A percentile compares a stretch with the other conserved stretches of the same genome.
Conservation (phyloP, 2,113 vertebrate species). For the Pao palembangensis region DNA sequence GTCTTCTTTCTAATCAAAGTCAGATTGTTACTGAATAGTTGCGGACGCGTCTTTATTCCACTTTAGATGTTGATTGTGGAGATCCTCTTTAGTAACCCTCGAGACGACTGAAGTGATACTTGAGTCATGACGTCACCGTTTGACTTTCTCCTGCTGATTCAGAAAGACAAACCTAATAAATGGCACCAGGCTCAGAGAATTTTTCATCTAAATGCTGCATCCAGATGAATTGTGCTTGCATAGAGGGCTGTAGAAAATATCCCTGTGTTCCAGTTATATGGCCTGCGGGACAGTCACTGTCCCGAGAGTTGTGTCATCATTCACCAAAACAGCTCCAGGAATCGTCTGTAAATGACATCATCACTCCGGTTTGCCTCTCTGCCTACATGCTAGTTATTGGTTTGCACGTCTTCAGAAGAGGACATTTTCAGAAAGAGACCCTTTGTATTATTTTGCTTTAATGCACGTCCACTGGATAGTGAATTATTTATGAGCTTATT, state of each 20-base stretch:
- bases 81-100: background rate
- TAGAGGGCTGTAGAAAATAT: constrained; percentile 17
- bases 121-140: constrained; percentile 29
- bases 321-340: constrained; percentile 26
- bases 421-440: no score
- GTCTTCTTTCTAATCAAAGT: constrained; percentile 11
- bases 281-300: constrained; percentile 24
- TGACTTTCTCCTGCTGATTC: constrained; percentile 49
- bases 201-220: constrained; percentile 40
- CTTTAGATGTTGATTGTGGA: background rate
- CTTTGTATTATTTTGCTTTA: no score
- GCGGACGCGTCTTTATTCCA: background rate
- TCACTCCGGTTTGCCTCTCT: constrained; percentile 2
- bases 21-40: constrained; percentile 9
- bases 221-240: constrained; percentile 28
- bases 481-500: no score
- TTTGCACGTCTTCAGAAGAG: no score
- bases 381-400: constrained; percentile 2
- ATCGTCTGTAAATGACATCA: constrained; percentile 22
- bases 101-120: background rate
- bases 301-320: constrained; percentile 34
- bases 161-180: constrained; percentile 38
- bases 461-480: no score
- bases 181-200: constrained; percentile 19
- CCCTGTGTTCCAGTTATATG: constrained; percentile 25